Base-by-base conservation (phyloP, 2,888 invertebrate genomes). In the Aleiodes testaceus region DNA sequence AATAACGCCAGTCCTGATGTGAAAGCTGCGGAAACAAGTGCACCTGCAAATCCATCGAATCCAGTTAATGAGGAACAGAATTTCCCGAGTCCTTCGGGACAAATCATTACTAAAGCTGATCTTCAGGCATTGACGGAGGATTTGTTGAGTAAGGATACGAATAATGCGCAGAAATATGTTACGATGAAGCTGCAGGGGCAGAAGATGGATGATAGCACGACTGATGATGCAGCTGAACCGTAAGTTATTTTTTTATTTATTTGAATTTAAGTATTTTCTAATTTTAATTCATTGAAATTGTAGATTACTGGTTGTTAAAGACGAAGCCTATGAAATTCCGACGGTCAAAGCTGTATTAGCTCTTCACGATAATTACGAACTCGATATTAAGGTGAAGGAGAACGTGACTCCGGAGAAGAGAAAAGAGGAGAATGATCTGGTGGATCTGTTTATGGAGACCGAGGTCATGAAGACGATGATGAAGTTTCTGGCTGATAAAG, bases 291-390 rank as follows among this genome's bases (percentile, higher is more conserved):
- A 36, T 36, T 36, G 6, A 9, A 69, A 69, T 30, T 87, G 61
- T 86, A 95, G 95, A 70, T 89, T 96, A 72, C 84, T 96, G 64
- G 89, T 89, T 4, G 90, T 95, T 36, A 89, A 92, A 75, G 83
- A 91, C 9, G 91, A 90, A 75, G 92, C 90, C 20, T 92, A 91
- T 87, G 90, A 91, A 82, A 92, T 93, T 76, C 90, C 92, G 12
- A 95, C 96, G 3, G 91, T 97, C 72, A 91, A 92, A 78, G 93
- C 93, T 80, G 89, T 97, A 78, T 83, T 84, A 2, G 78, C 81
- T 1, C 89, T 98, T 42, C 91, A 94, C 84, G 94, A 98, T 85
- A 97, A 97, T 87, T 98, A 97, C 84, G 92, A 95, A 81, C 88
- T 93, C 70, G 92, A 94, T 77, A 92, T 93, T 0, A 88, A 90